Percentiles rank a stretch among this genome's conserved stretches.
These are phyloP conservation scores for Yponomeuta cagnagella DNA, from an alignment of 2,888 invertebrate species.

Conservation along the genomic window DNA sequence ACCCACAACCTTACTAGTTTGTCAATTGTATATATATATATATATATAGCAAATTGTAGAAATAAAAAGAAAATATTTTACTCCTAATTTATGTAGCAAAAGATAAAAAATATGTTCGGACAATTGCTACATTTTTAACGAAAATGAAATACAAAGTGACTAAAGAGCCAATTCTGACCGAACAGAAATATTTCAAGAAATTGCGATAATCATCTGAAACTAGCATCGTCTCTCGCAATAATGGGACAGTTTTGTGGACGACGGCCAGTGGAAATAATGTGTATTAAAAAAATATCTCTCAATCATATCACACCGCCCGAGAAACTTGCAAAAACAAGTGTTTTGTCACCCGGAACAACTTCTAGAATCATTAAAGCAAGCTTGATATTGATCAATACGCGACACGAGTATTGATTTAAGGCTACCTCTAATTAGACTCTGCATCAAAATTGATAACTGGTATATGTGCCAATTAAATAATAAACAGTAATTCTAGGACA, in stretches of 20 bases:
- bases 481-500: too few species aligned
- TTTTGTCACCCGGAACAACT: neutral
- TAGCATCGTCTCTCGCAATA: constrained; percentile 13
- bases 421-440: too few species aligned
- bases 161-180: neutral
- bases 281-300: neutral
- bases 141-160: neutral
- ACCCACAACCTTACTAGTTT: too few species aligned
- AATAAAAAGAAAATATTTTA: too few species aligned
- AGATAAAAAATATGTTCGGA: neutral
- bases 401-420: neutral
- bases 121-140: neutral
- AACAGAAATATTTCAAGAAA: neutral
- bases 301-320: neutral
- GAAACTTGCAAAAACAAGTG: neutral
- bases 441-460: too few species aligned
- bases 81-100: neutral
- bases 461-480: too few species aligned
- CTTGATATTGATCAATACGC: neutral
- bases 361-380: too few species aligned
- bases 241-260: constrained; percentile 35
- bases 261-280: constrained; percentile 28
- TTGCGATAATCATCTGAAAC: neutral
- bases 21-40: too few species aligned
- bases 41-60: too few species aligned